These are phyloP conservation scores for Sanderia malayensis DNA, from an alignment of 30 jellyfish, hydroid and myxozoan species.

Conservation along the genomic window DNA sequence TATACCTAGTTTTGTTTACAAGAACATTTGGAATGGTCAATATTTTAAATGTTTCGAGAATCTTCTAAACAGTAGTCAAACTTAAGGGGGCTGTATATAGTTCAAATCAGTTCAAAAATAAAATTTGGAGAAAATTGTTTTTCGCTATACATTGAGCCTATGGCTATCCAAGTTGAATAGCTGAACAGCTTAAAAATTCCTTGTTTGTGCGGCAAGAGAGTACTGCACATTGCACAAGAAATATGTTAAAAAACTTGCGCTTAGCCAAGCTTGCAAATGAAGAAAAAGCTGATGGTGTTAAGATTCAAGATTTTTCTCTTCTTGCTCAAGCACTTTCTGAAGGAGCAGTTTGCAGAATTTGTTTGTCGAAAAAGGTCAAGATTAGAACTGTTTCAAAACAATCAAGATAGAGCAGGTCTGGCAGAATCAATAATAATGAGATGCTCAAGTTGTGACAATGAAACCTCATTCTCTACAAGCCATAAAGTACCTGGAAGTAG, in stretches of 20 bases:
- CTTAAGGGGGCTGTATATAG: not conserved
- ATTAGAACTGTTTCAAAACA: too few species aligned
- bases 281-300: slow-evolving; percentile 19
- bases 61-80: too few species aligned
- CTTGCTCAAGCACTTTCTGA: not conserved
- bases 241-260: not conserved
- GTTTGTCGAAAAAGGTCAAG: too few species aligned
- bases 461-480: not conserved
- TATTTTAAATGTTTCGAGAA: too few species aligned
- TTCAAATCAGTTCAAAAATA: not conserved
- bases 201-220: not conserved
- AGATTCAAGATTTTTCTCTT: slow-evolving; percentile 30
- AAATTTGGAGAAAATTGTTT: too few species aligned
- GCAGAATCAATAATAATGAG: not conserved
- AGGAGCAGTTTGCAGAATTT: not conserved
- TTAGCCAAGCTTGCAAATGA: not conserved
- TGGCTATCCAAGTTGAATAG: not conserved
- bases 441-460: not conserved
- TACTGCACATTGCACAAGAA: slow-evolving; percentile 7
- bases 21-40: too few species aligned
- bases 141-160: not conserved
- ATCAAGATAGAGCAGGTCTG: too few species aligned
- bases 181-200: slow-evolving; percentile 20
- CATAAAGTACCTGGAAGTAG: not conserved
- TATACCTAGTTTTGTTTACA: too few species aligned